Evolutionary conservation across 2,888 invertebrate genomes (phyloP).

Genomic region (Lucinisca nassula): DNA sequence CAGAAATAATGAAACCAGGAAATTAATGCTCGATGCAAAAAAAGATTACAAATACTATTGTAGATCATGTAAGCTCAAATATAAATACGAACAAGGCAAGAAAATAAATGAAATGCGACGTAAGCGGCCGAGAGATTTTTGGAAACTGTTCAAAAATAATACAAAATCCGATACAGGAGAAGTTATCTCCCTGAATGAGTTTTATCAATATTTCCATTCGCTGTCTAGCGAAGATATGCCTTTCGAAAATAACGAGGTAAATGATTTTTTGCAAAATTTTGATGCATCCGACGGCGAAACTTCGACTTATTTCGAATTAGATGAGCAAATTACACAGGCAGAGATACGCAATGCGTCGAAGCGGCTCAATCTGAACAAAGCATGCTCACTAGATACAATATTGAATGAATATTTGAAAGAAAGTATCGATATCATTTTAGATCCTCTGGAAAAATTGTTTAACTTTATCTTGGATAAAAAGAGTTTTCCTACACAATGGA

Average conservation of each 20-base stretch:
- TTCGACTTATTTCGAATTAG: neutral
- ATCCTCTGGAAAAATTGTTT: slow-evolving; percentile 17
- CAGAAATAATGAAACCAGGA: neutral
- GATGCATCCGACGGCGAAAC: neutral
- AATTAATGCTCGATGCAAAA: neutral
- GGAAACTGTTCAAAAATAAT: slow-evolving; percentile 26
- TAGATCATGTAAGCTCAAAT: neutral
- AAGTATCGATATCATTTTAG: slow-evolving; percentile 3
- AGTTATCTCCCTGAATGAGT: neutral
- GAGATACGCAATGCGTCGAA: slow-evolving; percentile 21
- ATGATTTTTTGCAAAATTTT: neutral
- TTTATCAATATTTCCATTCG: slow-evolving; percentile 17
- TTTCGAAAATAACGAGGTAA: neutral
- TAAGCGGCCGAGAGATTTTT: slow-evolving; percentile 19
- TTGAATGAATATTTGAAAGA: slow-evolving; percentile 5
- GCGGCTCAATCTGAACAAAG: slow-evolving; percentile 23
- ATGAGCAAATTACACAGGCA: neutral
- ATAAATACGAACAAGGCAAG: neutral
- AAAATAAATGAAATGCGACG: slow-evolving; percentile 12
- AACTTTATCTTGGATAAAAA: slow-evolving; percentile 28
- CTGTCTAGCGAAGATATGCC: neutral
- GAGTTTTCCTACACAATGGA: slow-evolving; percentile 34
- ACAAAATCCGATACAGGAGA: neutral
- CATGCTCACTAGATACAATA: slow-evolving; percentile 34
- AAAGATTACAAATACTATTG: neutral